Evolutionary conservation across 2,888 invertebrate genomes (phyloP).

Genomic region (Furcula furcula): DNA sequence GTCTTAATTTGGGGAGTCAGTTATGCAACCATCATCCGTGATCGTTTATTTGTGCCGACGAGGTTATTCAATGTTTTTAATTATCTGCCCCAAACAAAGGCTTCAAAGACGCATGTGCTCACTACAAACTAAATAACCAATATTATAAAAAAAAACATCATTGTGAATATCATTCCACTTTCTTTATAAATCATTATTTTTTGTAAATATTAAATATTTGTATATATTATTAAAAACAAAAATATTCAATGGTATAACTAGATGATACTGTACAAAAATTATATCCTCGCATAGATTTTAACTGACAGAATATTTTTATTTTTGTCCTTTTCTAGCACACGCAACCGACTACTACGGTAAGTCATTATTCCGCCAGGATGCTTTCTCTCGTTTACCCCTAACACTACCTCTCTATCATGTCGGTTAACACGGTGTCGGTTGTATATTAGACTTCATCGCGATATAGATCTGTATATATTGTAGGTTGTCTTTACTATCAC

Average conservation of each 20-base stretch:
- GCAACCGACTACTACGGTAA: slow-evolving; percentile 99
- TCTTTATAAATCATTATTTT: slow-evolving; percentile 24
- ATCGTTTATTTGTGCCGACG: background rate
- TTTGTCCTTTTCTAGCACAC: slow-evolving; percentile 88
- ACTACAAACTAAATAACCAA: slow-evolving; percentile 38
- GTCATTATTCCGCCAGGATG: slow-evolving; percentile 88
- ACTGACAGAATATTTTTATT: slow-evolving; percentile 70
- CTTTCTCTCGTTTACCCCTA: slow-evolving; percentile 54
- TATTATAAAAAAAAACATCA: slow-evolving; percentile 46
- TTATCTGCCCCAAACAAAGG: slow-evolving; percentile 24
- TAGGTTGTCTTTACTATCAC: slow-evolving; percentile 61
- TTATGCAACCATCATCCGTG: background rate
- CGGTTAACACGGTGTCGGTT: slow-evolving; percentile 73
- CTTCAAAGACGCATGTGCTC: slow-evolving; percentile 52
- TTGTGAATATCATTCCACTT: slow-evolving; percentile 46
- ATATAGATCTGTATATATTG: slow-evolving; percentile 65
- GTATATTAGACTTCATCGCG: slow-evolving; percentile 52
- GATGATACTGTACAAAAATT: slow-evolving; percentile 7
- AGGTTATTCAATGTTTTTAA: background rate
- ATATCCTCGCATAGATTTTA: slow-evolving; percentile 28
- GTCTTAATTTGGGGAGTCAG: slow-evolving; percentile 2
- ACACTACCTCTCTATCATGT: slow-evolving; percentile 50
- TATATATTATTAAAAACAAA: slow-evolving; percentile 21
- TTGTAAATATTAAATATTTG: slow-evolving; percentile 27
- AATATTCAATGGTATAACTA: slow-evolving; percentile 25